A percentile compares a stretch with the other conserved stretches of the same genome.
These are phyloP conservation scores for Oryzias javanicus DNA, from an alignment of 2,113 vertebrate genomes.

Conservation along the genomic window DNA sequence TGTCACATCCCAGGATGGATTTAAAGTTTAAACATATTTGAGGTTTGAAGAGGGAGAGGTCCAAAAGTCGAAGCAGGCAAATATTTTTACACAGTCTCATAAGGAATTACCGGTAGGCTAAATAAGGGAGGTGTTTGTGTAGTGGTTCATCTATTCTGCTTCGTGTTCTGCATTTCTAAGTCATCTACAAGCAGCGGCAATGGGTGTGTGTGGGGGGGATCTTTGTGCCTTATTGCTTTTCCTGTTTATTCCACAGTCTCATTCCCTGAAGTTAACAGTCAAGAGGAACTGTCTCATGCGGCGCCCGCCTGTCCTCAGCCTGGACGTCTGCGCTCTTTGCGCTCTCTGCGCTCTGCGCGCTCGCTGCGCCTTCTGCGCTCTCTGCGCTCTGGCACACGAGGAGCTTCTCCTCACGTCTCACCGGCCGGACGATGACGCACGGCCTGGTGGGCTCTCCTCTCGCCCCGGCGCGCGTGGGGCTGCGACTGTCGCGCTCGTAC, in stretches of 20 bases:
- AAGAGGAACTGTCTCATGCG: constrained; percentile 82
- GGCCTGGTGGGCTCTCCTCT: constrained; percentile 54
- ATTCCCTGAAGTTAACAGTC: constrained; percentile 78
- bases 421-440: constrained; percentile 74
- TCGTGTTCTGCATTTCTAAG: constrained; percentile 46
- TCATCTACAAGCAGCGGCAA: constrained; percentile 59
- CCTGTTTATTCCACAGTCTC: constrained; percentile 70
- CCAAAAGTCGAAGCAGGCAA: constrained; percentile 66
- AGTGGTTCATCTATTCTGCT: constrained; percentile 37
- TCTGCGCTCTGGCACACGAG: constrained; percentile 12
- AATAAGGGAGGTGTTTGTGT: constrained; percentile 28
- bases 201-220: constrained; percentile 42
- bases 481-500: constrained; percentile 93
- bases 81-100: constrained; percentile 53
- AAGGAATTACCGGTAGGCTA: constrained; percentile 33
- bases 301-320: constrained; percentile 62
- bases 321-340: constrained; percentile 12
- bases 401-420: constrained; percentile 55
- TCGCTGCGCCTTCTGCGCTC: constrained; percentile 14
- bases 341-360: constrained; percentile 8
- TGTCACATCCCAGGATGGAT: constrained; percentile 45
- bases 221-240: constrained; percentile 78
- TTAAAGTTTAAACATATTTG: constrained; percentile 61
- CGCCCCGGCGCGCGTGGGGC: constrained; percentile 52
- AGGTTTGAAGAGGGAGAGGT: constrained; percentile 37